Percentiles rank a stretch among this genome's conserved stretches.
Conservation (phyloP, 2,888 invertebrate species). For the Pandemis cinnamomeana region DNA sequence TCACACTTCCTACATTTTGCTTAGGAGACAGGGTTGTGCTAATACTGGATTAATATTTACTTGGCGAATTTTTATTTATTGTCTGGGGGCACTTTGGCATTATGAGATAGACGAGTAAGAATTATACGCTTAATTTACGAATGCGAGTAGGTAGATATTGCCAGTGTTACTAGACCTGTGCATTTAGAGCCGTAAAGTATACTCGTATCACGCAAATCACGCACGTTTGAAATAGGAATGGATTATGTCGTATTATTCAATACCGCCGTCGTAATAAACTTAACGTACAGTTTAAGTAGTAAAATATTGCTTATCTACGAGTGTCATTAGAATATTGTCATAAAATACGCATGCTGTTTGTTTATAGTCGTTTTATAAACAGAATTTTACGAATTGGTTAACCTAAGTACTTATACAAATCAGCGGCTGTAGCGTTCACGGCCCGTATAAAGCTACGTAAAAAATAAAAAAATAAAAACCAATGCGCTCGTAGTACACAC, state of each 20-base stretch:
- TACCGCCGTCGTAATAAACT: slow-evolving; percentile 27
- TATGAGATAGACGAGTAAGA: not conserved
- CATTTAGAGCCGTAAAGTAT: slow-evolving; percentile 23
- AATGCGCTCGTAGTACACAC: not conserved
- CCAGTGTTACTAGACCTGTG: slow-evolving; percentile 1
- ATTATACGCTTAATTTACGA: not conserved
- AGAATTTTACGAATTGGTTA: not conserved
- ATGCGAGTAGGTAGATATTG: not conserved
- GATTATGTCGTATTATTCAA: slow-evolving; percentile 23
- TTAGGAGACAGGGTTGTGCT: too few relatives aligned
- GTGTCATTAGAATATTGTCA: slow-evolving; percentile 21
- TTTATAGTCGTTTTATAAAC: slow-evolving; percentile 8
- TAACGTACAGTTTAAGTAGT: slow-evolving; percentile 24
- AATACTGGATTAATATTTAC: too few relatives aligned
- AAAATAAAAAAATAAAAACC: not conserved
- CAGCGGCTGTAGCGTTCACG: not conserved
- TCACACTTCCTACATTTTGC: too few relatives aligned
- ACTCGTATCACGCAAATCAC: slow-evolving; percentile 38
- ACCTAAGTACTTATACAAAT: not conserved
- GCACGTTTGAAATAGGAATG: slow-evolving; percentile 21
- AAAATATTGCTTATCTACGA: slow-evolving; percentile 30
- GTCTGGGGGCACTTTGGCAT: not conserved
- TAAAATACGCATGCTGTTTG: slow-evolving; percentile 24
- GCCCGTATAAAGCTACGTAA: not conserved
- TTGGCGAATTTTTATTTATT: not conserved